Base-by-base conservation (phyloP, 37 sponge, comb jelly and placozoan species). In the Aplysina aerophoba region DNA sequence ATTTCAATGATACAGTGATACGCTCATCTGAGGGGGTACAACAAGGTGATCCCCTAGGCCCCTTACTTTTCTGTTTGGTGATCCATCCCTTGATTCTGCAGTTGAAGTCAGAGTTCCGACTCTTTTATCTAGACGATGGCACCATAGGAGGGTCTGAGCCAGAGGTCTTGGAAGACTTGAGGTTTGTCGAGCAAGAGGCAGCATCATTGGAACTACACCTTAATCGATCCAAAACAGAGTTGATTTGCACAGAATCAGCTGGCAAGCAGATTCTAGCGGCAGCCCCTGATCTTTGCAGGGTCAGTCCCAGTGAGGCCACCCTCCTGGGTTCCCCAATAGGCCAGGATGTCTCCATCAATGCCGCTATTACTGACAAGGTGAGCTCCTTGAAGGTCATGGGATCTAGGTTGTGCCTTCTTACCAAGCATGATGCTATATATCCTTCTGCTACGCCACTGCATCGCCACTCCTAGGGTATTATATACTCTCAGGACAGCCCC, bases 71-170 rank as follows among this genome's bases (percentile, higher is more conserved):
- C 30, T 73, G 74, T 73, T 41, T 73, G 14, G 20, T 41, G 14
- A 73, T 73, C 39, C 74, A 73, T 37, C 20, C 74, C 39, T 11
- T 73, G 4, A 37, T 30, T 5, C 21, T 8, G 21, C 40, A 73
- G 74, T 37, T 73, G 74, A 73, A 73, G 74, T 73, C 74, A 30
- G 74, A 31, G 20, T 11, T 73, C 40, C 31, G 37, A 37, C 14
- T 73, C 20, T 73, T 73, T 19, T 73, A 73, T 31, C 74, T 73
- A 38, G 74, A 73, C 14, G 74, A 73, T 73, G 74, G 74, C 19
- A 73, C 74, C 22, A 73, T 73, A 38, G 74, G 40, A 13, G 74
- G 74, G 17, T 5, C 74, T 8, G 38, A 73, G 20, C 37, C 74
- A 30, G 22, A 12, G 20, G 41, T 73, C 14, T 11, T 73, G 39